These are phyloP conservation scores for Nephrotoma guestfalica DNA, from an alignment of 2,888 invertebrate genomes.

Conservation along the genomic window DNA sequence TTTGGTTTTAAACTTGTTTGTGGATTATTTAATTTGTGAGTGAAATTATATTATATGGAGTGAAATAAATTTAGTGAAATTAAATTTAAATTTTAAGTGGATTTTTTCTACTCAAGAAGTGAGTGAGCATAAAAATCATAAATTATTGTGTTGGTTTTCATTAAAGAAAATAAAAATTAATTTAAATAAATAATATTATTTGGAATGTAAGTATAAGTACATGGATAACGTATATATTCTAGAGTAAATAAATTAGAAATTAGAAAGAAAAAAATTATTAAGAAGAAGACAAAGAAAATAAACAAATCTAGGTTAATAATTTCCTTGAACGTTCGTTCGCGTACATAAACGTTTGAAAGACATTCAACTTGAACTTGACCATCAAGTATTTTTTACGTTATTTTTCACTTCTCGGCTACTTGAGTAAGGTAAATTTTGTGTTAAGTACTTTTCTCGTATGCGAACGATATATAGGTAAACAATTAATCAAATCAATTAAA, in stretches of 20 bases:
- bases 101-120: neutral
- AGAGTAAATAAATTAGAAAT: neutral
- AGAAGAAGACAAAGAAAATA: neutral
- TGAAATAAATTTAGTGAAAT: neutral
- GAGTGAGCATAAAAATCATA: neutral
- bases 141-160: neutral
- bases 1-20: neutral
- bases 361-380: neutral
- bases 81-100: neutral
- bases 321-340: neutral
- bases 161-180: neutral
- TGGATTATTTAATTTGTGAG: neutral
- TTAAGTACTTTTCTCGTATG: neutral
- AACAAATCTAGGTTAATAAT: neutral
- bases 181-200: neutral
- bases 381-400: neutral
- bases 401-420: neutral
- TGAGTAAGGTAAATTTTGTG: neutral
- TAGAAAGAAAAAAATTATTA: neutral
- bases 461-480: neutral
- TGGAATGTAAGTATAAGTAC: neutral
- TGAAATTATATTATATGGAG: neutral
- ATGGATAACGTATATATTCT: neutral
- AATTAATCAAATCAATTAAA: neutral
- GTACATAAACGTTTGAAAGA: neutral